A percentile compares a stretch with the other conserved stretches of the same genome.
Conservation (phyloP, 1,140 invertebrate genomes). For the Heliconius eleuchia region DNA sequence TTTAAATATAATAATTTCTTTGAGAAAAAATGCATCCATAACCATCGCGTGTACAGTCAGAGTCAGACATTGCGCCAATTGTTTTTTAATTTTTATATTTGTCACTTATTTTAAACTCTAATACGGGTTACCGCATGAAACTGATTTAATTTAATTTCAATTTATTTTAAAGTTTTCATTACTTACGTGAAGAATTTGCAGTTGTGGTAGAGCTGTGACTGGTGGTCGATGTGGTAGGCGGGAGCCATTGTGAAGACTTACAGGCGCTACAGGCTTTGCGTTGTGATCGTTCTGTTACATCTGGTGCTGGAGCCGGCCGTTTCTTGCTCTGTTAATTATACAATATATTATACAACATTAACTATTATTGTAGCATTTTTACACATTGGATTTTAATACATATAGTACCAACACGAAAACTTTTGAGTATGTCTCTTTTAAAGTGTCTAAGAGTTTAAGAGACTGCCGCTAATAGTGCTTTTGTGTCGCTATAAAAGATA, state of each 20-base stretch:
- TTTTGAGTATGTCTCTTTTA: not conserved
- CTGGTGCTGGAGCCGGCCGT: constrained; percentile 68
- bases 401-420: not conserved
- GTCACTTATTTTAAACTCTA: too few relatives aligned
- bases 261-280: constrained; percentile 55
- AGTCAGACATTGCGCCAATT: too few relatives aligned
- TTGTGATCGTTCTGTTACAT: constrained; percentile 72
- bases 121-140: too few relatives aligned
- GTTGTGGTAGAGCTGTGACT: constrained; percentile 79
- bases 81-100: too few relatives aligned
- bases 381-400: too few relatives aligned
- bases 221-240: constrained; percentile 68
- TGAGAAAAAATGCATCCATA: too few relatives aligned
- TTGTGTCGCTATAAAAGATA: not conserved
- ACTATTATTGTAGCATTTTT: not conserved
- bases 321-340: constrained; percentile 64
- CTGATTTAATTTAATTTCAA: too few relatives aligned
- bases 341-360: not conserved
- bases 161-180: constrained; percentile 6
- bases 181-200: constrained; percentile 76
- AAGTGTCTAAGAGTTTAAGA: not conserved
- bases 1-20: too few relatives aligned
- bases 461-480: not conserved
- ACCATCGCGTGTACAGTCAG: too few relatives aligned
- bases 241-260: constrained; percentile 69